phyloP scores from a whole-genome alignment of 2,888 invertebrate species.

The Agriopis marginaria region DNA sequence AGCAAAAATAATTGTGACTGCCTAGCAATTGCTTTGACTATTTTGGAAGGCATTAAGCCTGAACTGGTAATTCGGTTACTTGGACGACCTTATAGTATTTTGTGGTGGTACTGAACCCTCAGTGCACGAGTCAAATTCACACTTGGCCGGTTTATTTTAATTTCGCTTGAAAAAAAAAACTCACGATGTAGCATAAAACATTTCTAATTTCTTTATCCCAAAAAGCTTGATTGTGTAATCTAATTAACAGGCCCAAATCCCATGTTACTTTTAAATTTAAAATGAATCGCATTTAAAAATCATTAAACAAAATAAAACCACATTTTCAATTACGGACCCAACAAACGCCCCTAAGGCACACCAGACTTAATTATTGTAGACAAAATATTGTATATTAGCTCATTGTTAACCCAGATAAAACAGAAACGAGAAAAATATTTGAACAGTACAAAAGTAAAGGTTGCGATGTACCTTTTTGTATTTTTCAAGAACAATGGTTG shows the following conservation, averaged over 20 bases:
- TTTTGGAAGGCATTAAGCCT: too few species aligned
- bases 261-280: background rate
- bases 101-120: too few species aligned
- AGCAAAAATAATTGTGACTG: too few species aligned
- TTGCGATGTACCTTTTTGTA: background rate
- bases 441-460: slow-evolving; percentile 9
- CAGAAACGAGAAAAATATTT: slow-evolving; percentile 11
- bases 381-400: slow-evolving; percentile 10
- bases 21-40: too few species aligned
- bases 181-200: too few species aligned
- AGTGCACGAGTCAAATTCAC: too few species aligned
- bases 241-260: background rate
- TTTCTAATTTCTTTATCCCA: too few species aligned
- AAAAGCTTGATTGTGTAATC: background rate
- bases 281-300: background rate
- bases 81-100: too few species aligned
- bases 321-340: slow-evolving; percentile 16
- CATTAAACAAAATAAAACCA: slow-evolving; percentile 4
- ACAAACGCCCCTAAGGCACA: slow-evolving; percentile 17
- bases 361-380: slow-evolving; percentile 17
- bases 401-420: slow-evolving; percentile 22
- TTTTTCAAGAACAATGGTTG: slow-evolving; percentile 8
- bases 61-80: too few species aligned
- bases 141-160: too few species aligned
- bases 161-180: too few species aligned